Base-by-base conservation (phyloP, 2,888 invertebrate genomes). In the Drosophila mimica region DNA sequence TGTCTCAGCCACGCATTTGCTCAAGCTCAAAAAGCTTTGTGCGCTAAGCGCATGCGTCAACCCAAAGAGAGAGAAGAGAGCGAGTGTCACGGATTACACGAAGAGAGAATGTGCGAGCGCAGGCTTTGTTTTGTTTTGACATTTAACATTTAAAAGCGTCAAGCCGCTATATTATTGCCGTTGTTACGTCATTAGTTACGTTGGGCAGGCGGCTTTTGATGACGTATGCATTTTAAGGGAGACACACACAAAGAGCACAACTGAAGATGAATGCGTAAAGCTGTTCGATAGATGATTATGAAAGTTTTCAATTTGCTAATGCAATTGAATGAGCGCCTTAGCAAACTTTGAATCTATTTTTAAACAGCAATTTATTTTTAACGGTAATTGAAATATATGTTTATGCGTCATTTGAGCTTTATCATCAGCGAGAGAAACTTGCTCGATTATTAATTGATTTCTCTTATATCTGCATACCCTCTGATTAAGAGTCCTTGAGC, bases 41-140 rank as follows among this genome's bases (percentile, higher is more conserved):
- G 34, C 36, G 52, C 38, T 52, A 59, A 40, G 85, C 83, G 85
- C 83, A 81, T 81, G 85, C 83, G 79, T 66, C 63, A 60, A 60
- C 11, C 43, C 60, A 36, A 48, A 49, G 58, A n/a, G 60, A 38
- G 30, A n/a, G 20, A 4, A 8, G 11, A 13, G 36, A 28, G 48
- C 11, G 31, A 28, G 61, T n/a, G 46, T 46, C 49, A 38, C n/a
- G 9, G 38, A 30, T 30, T 15, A 15, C 25, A 3, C 28, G 54
- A 54, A 54, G 43, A 4, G 15, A 38, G 52, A 15, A 38, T 11
- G 46, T 9, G 43, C 25, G n/a, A 28, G 30, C 58, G 4, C 34
- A n/a, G 25, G 38, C 72, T 70, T 79, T 76, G 76, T 79, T 79
- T 79, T 79, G 66, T 76, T 79, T 68, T 76, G 79, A 75, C 75